Evolutionary conservation across 1,140 invertebrate genomes (phyloP), one percentile per base, ranked within the genome.

Genomic region (Choristoneura fumiferana): DNA sequence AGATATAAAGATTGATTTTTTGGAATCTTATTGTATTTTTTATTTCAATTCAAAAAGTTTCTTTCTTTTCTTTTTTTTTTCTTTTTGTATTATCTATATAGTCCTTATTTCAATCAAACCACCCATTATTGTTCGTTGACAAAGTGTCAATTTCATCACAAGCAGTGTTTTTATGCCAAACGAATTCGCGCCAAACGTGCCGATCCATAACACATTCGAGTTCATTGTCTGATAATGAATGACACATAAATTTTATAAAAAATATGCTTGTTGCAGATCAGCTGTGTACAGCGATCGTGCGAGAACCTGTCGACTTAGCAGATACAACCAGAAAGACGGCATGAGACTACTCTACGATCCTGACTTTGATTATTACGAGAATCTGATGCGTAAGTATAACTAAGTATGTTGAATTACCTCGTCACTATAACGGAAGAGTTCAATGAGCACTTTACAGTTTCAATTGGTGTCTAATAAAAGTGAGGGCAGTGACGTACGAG

Each of bases 341-440:
- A 95, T 95, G 91, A 91, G 95, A 58, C 94, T 97, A 54, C 94
- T 97, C 58, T 96, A 96, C 73, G 96, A 97, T 81, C 94, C 95
- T 0, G 95, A 96, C 81, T 97, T 95, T 83, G 96, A 97, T 89
- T 97, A 97, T 80, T 98, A 97, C 75, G 96, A 97, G 84, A 96
- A 96, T 90, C 90, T 96, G 15, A 95, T 96, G 94, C 94, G 95
- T 97, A 91, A 93, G 95, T 95, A 73, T 70, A 33, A 43, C 49
- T 56, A 2, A 39, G 49, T 58, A 45, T 54, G 10, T 54, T 29
- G 35, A 43, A 40, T 29, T 55, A 29, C 22, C 22, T 29, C 22
- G 22, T 29, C 22, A 6, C 6, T 29, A 45, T 15, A 56, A 43
- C 54, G 67, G 67, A 69, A 65, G 63, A 40, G 33, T 53, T 57